Conservation (phyloP, 1,140 invertebrate species). For the Pygmarrhopalites habei region DNA sequence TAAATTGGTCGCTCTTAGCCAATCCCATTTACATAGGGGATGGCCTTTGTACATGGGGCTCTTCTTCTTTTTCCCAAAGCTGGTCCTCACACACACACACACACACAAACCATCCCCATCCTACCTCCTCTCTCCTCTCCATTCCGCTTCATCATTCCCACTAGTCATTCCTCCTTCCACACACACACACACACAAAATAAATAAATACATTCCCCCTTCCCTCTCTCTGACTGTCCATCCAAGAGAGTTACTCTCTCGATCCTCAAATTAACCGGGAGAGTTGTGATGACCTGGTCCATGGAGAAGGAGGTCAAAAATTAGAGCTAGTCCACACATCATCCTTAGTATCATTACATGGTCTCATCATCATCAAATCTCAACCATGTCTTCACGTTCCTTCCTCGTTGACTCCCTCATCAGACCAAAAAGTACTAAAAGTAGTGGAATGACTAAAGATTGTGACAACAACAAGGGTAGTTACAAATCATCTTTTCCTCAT, state of each 20-base stretch:
- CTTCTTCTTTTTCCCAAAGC: no score
- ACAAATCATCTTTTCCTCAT: conserved; percentile 5
- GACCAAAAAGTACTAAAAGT: conserved; percentile 13
- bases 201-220: no score
- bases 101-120: no score
- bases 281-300: no score
- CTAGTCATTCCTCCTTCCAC: neutral
- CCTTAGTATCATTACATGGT: no score
- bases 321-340: no score
- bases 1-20: conserved; percentile 12
- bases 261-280: no score
- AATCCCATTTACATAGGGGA: conserved; percentile 34
- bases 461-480: neutral
- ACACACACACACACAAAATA: neutral
- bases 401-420: conserved; percentile 34
- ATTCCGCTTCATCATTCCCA: neutral
- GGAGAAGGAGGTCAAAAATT: no score
- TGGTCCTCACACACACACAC: no score
- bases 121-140: neutral
- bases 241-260: no score
- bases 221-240: neutral
- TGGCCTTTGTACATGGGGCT: conserved; percentile 20
- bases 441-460: neutral
- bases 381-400: conserved; percentile 32
- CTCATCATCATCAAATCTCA: no score